Conservation (phyloP, 2,888 invertebrate genomes). For the Mesorhabditis sp. region DNA sequence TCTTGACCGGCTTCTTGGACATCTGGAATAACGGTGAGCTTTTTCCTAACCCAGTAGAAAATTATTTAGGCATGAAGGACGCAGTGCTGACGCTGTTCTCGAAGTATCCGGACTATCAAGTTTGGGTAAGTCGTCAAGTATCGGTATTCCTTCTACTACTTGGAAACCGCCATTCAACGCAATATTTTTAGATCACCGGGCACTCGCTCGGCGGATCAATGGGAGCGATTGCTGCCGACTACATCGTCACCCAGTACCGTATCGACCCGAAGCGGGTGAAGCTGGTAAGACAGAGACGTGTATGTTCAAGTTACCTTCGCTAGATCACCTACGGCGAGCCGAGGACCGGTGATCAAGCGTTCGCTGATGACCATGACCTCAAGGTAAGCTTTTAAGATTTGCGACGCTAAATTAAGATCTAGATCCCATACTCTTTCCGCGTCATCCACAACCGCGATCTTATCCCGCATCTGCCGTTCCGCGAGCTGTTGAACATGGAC, state of each 20-base stretch:
- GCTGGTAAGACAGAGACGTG: slow-evolving; percentile 14
- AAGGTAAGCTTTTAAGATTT: slow-evolving; percentile 17
- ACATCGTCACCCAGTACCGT: slow-evolving; percentile 27
- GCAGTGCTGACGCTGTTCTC: slow-evolving; percentile 26
- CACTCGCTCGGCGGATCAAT: slow-evolving; percentile 46
- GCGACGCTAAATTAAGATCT: not conserved
- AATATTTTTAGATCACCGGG: slow-evolving; percentile 23
- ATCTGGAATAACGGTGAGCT: slow-evolving; percentile 29
- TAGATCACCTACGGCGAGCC: slow-evolving; percentile 41
- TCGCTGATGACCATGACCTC: slow-evolving; percentile 34
- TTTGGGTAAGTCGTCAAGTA: slow-evolving; percentile 24
- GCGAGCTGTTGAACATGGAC: slow-evolving; percentile 17
- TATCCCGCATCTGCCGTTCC: slow-evolving; percentile 37
- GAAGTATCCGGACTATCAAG: slow-evolving; percentile 32
- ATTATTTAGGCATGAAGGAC: slow-evolving; percentile 25
- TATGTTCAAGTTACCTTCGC: not conserved
- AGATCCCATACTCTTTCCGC: slow-evolving; percentile 32
- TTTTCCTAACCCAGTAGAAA: too few species aligned
- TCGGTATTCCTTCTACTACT: not conserved
- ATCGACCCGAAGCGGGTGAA: slow-evolving; percentile 28
- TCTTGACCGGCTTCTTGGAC: slow-evolving; percentile 34
- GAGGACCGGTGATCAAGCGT: slow-evolving; percentile 39
- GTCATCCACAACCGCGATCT: slow-evolving; percentile 41
- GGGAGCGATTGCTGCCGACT: slow-evolving; percentile 39
- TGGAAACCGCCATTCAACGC: not conserved